These are phyloP conservation scores for Euura saliciscinereae DNA, from an alignment of 1,140 invertebrate genomes.

Conservation along the genomic window DNA sequence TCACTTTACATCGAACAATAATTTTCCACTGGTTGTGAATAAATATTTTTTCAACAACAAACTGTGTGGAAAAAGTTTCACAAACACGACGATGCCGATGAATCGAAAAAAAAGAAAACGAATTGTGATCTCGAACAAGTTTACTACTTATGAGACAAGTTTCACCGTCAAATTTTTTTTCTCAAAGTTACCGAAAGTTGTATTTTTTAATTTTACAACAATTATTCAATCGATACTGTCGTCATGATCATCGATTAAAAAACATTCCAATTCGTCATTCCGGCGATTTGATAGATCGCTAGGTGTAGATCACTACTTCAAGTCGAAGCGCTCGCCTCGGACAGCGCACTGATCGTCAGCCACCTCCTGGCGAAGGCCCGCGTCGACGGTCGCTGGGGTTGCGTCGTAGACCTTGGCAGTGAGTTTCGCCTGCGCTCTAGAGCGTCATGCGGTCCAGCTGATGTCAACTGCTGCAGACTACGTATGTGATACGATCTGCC, in stretches of 20 bases:
- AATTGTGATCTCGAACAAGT: not conserved
- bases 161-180: too few species aligned
- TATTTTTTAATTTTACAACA: too few species aligned
- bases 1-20: too few species aligned
- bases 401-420: conserved; percentile 6
- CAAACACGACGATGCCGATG: not conserved
- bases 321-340: conserved; percentile 1
- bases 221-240: too few species aligned
- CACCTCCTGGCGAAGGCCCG: not conserved
- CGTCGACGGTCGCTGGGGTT: not conserved
- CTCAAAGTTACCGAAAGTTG: too few species aligned
- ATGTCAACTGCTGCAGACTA: too few species aligned
- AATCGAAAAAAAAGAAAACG: not conserved
- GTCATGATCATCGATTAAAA: too few species aligned
- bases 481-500: too few species aligned
- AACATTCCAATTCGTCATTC: too few species aligned
- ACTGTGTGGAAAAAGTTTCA: not conserved
- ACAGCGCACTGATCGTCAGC: not conserved
- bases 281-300: not conserved
- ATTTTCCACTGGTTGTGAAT: too few species aligned
- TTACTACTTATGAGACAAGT: too few species aligned
- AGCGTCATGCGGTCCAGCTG: too few species aligned
- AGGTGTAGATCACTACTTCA: not conserved
- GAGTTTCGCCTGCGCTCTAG: conserved; percentile 4
- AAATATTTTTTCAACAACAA: not conserved